phyloP scores from a whole-genome alignment of 2,113 vertebrate genomes.

The Eretmochelys imbricata region DNA sequence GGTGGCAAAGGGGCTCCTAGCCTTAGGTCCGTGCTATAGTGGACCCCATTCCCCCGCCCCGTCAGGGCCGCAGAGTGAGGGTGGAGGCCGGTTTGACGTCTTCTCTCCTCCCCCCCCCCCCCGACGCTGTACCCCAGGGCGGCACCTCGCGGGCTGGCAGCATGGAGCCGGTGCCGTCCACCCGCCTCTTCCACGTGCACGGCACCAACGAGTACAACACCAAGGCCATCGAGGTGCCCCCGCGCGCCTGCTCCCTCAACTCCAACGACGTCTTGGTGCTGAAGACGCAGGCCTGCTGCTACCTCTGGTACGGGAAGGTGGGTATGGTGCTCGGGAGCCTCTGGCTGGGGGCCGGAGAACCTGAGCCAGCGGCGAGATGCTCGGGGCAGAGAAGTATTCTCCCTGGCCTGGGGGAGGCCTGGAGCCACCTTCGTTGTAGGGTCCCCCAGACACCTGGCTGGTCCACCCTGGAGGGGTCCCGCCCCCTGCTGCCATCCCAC shows the following conservation, averaged over 20 bases:
- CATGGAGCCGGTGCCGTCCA: constrained; percentile 53
- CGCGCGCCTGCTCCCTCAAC: constrained; percentile 83
- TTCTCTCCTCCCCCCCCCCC: accelerated
- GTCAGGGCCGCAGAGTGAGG: background rate
- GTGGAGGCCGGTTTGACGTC: accelerated
- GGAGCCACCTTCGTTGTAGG: background rate
- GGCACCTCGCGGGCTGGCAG: constrained; percentile 75
- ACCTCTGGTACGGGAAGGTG: constrained; percentile 92
- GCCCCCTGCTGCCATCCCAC: background rate
- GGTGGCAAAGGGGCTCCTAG: background rate
- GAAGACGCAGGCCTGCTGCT: constrained; percentile 84
- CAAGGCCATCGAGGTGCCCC: constrained; percentile 84
- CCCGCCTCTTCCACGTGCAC: constrained; percentile 84
- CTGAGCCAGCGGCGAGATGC: background rate
- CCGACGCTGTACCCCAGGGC: constrained; percentile 68
- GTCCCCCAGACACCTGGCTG: too few species aligned
- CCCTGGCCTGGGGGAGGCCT: too few species aligned
- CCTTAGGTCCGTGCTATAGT: background rate
- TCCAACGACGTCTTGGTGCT: constrained; percentile 91
- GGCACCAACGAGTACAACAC: constrained; percentile 86
- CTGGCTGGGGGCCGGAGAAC: accelerated
- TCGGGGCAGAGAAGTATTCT: background rate
- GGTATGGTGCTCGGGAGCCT: background rate
- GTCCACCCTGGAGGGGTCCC: too few species aligned
- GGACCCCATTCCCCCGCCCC: background rate